Conservation (phyloP, 1,140 invertebrate species). For the Pseudomyrmex flavicornis region DNA sequence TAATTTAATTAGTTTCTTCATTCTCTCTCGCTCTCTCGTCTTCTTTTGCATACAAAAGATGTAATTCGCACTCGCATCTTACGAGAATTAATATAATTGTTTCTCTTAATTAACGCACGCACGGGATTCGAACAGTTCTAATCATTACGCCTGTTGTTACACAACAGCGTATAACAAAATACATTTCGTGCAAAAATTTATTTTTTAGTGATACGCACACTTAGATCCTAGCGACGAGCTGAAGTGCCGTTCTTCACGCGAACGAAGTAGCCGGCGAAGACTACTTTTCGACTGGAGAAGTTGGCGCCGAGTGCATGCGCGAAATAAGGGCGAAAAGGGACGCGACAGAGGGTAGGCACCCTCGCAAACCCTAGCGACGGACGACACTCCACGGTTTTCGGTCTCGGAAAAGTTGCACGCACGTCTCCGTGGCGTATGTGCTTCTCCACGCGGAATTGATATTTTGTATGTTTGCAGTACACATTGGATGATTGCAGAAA, state of each 20-base stretch:
- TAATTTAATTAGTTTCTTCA: too few relatives aligned
- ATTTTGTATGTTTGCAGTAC: too few relatives aligned
- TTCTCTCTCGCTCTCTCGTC: background rate
- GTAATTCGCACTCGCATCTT: background rate
- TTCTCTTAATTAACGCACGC: too few relatives aligned
- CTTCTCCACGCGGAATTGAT: constrained; percentile 3
- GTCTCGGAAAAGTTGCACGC: constrained; percentile 35
- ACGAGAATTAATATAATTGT: background rate
- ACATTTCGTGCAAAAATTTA: constrained; percentile 2
- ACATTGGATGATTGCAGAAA: too few relatives aligned
- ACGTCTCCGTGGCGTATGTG: background rate
- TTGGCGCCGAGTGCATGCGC: constrained; percentile 54
- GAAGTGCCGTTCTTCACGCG: constrained; percentile 68
- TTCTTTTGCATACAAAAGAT: constrained; percentile 2
- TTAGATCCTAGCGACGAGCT: constrained; percentile 45
- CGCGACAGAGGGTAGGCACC: constrained; percentile 65
- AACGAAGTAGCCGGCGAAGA: constrained; percentile 76
- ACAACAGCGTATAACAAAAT: background rate
- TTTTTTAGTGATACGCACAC: background rate
- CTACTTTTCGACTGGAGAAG: constrained; percentile 69
- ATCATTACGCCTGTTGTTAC: background rate
- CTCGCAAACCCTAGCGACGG: constrained; percentile 51
- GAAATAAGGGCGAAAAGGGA: constrained; percentile 51
- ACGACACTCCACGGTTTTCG: constrained; percentile 44
- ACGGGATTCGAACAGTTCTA: background rate